These are phyloP conservation scores for Crotophaga sulcirostris DNA, from an alignment of 2,113 vertebrate species.

Conservation along the genomic window DNA sequence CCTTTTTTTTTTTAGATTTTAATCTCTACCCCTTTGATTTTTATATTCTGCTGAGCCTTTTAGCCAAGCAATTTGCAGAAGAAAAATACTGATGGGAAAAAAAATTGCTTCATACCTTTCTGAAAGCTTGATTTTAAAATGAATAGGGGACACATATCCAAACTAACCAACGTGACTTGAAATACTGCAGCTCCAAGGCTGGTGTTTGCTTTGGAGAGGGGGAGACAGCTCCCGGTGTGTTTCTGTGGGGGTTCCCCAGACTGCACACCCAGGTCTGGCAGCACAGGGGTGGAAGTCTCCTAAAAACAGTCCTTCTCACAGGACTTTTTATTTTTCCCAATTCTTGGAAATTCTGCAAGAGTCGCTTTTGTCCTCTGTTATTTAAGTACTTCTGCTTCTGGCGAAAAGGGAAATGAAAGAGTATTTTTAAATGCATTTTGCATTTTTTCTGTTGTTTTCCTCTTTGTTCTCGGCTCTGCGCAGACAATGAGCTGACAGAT, in stretches of 20 bases:
- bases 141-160: background rate
- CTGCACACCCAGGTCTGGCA: background rate
- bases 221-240: background rate
- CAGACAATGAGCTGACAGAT: constrained; percentile 57
- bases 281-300: background rate
- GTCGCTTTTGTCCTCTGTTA: constrained; percentile 54
- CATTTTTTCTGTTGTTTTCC: constrained; percentile 1
- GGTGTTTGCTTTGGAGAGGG: background rate
- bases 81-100: background rate
- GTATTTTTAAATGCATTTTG: constrained; percentile 61
- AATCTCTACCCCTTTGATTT: background rate
- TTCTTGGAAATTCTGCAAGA: constrained; percentile 61
- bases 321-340: constrained; percentile 15
- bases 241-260: background rate
- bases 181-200: background rate
- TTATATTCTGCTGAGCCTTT: background rate
- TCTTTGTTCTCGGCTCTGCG: constrained; percentile 9
- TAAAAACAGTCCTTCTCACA: background rate
- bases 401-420: constrained; percentile 62
- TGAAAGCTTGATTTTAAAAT: background rate
- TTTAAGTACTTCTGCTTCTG: constrained; percentile 68
- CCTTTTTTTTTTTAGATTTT: background rate
- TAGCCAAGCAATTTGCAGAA: background rate
- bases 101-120: background rate
- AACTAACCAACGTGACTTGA: fast-evolving